Conservation (phyloP, 2,113 vertebrate genomes). For the Arothron firmamentum region DNA sequence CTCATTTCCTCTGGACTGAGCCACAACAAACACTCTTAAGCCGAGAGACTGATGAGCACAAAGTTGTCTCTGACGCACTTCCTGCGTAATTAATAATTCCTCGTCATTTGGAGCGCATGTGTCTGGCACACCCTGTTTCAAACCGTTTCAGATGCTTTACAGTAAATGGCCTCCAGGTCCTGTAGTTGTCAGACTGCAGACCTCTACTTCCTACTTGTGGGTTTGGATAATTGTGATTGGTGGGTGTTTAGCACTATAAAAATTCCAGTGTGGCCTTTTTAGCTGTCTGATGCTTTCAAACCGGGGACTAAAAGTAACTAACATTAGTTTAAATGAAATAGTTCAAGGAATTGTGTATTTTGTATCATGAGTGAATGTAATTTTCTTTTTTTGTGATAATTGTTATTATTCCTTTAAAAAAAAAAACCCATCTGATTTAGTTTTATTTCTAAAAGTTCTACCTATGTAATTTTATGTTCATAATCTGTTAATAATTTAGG, state of each 20-base stretch:
- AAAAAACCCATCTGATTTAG: too few relatives aligned
- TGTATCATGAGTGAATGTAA: too few relatives aligned
- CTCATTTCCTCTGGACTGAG: conserved; percentile 33
- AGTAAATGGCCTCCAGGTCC: conserved; percentile 62
- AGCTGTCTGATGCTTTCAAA: conserved; percentile 45
- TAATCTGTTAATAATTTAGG: too few relatives aligned
- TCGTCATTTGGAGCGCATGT: conserved; percentile 62
- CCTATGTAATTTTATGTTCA: too few relatives aligned
- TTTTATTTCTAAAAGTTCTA: too few relatives aligned
- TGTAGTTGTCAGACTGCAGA: conserved; percentile 49
- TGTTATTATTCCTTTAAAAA: too few relatives aligned
- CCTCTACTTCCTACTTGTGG: conserved; percentile 60
- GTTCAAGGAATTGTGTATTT: not conserved
- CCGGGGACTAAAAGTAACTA: conserved; percentile 33
- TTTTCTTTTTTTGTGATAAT: too few relatives aligned
- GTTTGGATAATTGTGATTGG: conserved; percentile 58
- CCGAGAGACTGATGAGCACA: conserved; percentile 22
- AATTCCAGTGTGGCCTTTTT: conserved; percentile 53
- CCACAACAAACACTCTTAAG: conserved; percentile 51
- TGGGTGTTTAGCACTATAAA: conserved; percentile 66
- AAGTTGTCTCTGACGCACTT: conserved; percentile 49
- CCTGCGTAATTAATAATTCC: conserved; percentile 51
- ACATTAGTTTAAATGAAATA: conserved; percentile 9
- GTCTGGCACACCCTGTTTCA: conserved; percentile 31
- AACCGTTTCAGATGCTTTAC: conserved; percentile 44